Percentiles rank a stretch among this genome's conserved stretches.
phyloP scores from a whole-genome alignment of 2,888 invertebrate genomes.

The Pseudanteris insignis region DNA sequence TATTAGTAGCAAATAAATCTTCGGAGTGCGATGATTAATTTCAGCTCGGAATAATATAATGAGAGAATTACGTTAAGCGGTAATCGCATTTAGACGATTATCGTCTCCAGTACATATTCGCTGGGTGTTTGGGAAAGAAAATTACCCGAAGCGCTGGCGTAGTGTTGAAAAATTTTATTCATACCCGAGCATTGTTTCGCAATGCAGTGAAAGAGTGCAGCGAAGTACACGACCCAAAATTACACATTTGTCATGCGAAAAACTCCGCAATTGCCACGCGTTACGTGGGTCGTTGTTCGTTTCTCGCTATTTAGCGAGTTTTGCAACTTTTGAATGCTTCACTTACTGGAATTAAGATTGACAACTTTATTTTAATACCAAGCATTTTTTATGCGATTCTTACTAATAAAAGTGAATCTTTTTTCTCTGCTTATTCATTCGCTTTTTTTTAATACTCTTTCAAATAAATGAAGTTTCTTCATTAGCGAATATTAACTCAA shows the following conservation, averaged over 20 bases:
- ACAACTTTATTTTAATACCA: background rate
- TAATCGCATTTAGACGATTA: slow-evolving; percentile 21
- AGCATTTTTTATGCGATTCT: no score
- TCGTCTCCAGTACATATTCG: background rate
- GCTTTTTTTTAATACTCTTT: no score
- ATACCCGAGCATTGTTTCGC: slow-evolving; percentile 10
- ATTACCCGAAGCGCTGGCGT: background rate
- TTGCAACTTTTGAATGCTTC: slow-evolving; percentile 5
- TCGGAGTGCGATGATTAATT: slow-evolving; percentile 24
- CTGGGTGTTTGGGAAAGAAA: background rate
- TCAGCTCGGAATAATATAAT: slow-evolving; percentile 24
- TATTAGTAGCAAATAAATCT: slow-evolving; percentile 16
- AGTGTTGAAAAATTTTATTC: slow-evolving; percentile 8
- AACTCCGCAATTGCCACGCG: slow-evolving; percentile 1
- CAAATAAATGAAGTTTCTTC: no score
- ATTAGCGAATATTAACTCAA: no score
- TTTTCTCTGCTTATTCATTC: no score
- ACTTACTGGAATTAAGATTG: background rate
- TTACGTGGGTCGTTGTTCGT: background rate
- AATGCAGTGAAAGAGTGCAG: background rate
- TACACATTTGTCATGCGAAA: slow-evolving; percentile 23
- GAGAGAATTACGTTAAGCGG: slow-evolving; percentile 11
- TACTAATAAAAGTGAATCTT: background rate
- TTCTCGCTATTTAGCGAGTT: slow-evolving; percentile 1
- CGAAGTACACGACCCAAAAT: slow-evolving; percentile 18